phyloP scores from a whole-genome alignment of 2,888 invertebrate genomes.

The Perithous albicinctus region DNA sequence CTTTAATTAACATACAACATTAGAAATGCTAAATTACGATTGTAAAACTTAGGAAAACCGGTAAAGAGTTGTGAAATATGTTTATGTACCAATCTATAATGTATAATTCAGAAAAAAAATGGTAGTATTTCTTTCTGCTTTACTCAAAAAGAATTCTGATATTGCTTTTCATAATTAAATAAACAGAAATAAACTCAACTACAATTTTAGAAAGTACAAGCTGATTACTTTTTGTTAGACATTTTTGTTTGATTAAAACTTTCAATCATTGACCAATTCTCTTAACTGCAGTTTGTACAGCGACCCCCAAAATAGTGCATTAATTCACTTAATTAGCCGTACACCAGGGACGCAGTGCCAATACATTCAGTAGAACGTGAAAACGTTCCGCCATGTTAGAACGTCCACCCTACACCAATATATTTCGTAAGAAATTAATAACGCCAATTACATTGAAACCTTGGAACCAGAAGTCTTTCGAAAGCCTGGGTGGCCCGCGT shows the following conservation, averaged over 20 bases:
- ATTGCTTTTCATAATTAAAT: not conserved
- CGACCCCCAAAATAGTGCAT: conserved; percentile 12
- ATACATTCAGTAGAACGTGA: not conserved
- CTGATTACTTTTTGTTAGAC: not conserved
- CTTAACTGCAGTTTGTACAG: not conserved
- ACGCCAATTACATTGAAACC: conserved; percentile 64
- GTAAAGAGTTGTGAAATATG: not conserved
- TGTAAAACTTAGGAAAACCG: not conserved
- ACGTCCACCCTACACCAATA: conserved; percentile 15
- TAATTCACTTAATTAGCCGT: conserved; percentile 33
- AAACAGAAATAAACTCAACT: not conserved
- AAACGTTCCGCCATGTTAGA: conserved; percentile 20
- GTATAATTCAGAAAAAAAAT: not conserved
- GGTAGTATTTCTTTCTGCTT: not conserved
- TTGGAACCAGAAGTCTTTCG: conserved; percentile 40
- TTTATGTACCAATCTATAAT: not conserved
- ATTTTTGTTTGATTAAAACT: not conserved
- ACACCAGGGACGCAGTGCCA: not conserved
- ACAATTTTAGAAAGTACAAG: not conserved
- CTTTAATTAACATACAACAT: no score
- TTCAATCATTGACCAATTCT: conserved; percentile 10
- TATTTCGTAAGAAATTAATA: conserved; percentile 63
- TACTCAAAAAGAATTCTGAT: not conserved
- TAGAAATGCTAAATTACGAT: not conserved
- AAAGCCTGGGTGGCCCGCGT: conserved; percentile 64